Percentiles rank a stretch among this genome's conserved stretches.
Conservation (phyloP, 2,797 vertebrate species). For the Mus minutoides region DNA sequence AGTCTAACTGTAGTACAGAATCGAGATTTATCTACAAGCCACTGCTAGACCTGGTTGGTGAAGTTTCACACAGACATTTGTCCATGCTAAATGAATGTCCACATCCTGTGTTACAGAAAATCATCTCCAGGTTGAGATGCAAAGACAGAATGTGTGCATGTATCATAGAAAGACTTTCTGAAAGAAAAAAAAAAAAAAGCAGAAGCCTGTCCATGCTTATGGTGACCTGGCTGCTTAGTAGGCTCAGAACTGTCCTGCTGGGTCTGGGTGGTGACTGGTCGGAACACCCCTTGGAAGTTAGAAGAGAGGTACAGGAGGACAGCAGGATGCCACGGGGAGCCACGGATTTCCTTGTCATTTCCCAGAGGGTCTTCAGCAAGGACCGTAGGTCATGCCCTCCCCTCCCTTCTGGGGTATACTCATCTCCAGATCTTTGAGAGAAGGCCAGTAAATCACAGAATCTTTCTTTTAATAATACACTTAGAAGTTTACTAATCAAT, state of each 20-base stretch:
- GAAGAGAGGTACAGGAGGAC: not conserved
- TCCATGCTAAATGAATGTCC: not conserved
- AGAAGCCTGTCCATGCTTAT: not conserved
- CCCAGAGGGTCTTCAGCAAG: not conserved
- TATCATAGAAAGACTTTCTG: not conserved
- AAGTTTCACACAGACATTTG: not conserved
- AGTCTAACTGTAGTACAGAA: constrained; percentile 42
- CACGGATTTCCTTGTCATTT: not conserved
- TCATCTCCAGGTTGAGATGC: not conserved
- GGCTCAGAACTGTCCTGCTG: not conserved
- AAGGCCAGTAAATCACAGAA: not conserved
- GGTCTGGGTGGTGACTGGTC: not conserved
- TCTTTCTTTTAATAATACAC: constrained; percentile 22
- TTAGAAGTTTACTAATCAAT: constrained; percentile 18
- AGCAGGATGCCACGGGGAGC: not conserved
- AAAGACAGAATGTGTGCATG: not conserved
- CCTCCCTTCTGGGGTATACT: not conserved
- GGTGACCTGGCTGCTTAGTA: not conserved
- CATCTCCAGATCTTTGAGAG: constrained; percentile 25
- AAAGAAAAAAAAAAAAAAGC: not conserved
- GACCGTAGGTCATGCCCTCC: not conserved
- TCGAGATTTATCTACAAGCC: constrained; percentile 19
- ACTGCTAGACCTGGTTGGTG: not conserved
- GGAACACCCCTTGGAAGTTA: not conserved
- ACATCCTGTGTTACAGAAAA: not conserved